phyloP scores from a whole-genome alignment of 2,797 vertebrate species.

The Tragopan temminckii region DNA sequence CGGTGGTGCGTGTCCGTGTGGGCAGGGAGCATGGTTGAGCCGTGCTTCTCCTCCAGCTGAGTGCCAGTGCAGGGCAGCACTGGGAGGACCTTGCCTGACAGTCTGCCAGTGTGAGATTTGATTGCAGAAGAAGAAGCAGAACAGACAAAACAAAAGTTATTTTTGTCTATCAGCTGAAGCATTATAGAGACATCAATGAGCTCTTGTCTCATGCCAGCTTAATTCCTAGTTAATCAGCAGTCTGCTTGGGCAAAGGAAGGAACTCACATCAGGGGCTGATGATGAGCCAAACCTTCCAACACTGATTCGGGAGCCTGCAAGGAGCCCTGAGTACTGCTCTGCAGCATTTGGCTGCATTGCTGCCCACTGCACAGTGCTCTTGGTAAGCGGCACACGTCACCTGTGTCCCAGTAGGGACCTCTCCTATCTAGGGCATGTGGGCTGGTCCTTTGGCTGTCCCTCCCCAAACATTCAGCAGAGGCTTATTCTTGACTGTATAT shows the following conservation, averaged over 20 bases:
- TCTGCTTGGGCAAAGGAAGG: slow-evolving; percentile 64
- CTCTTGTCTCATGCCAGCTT: slow-evolving; percentile 73
- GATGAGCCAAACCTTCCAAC: slow-evolving; percentile 66
- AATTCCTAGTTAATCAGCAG: slow-evolving; percentile 74
- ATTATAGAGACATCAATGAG: slow-evolving; percentile 72
- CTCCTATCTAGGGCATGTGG: not conserved
- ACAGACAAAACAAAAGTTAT: slow-evolving; percentile 51
- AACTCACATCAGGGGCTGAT: slow-evolving; percentile 65
- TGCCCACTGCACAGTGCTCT: not conserved
- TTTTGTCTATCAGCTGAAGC: slow-evolving; percentile 70
- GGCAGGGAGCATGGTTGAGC: not conserved
- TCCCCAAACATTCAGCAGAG: not conserved
- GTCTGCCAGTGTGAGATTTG: slow-evolving; percentile 10
- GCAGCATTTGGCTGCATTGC: not conserved
- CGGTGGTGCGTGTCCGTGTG: not conserved
- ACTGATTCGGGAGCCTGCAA: not conserved
- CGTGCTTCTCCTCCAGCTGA: not conserved
- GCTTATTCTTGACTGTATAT: not conserved
- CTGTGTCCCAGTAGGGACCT: not conserved
- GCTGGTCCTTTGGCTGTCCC: not conserved
- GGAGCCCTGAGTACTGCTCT: slow-evolving; percentile 12
- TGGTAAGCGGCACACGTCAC: not conserved
- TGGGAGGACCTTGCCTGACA: not conserved
- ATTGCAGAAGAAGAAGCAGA: slow-evolving; percentile 50
- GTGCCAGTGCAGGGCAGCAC: not conserved